Evolutionary conservation across 2,888 invertebrate species (phyloP).

Genomic region (Ephialtes manifestator): DNA sequence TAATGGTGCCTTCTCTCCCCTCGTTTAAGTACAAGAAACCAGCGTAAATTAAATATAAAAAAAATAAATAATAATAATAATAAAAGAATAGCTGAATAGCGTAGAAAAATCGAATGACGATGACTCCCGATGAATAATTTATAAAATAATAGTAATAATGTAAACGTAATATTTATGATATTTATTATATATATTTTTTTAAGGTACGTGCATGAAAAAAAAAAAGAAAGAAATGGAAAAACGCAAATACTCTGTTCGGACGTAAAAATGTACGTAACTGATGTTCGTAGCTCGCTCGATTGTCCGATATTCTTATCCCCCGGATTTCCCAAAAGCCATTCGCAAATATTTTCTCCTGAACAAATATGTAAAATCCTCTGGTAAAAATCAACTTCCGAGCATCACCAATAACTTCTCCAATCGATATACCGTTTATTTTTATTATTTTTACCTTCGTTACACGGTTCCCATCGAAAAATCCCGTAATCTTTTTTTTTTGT

Average conservation of each 20-base stretch:
- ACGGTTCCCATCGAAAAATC: conserved; percentile 46
- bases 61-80: conserved; percentile 70
- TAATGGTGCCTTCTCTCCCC: conserved; percentile 78
- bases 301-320: conserved; percentile 10
- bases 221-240: background rate
- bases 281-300: conserved; percentile 27
- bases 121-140: conserved; percentile 70
- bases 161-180: conserved; percentile 45
- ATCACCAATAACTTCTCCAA: background rate
- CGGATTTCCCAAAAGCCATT: background rate
- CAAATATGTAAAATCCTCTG: background rate
- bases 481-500: conserved; percentile 27
- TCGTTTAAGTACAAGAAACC: conserved; percentile 78
- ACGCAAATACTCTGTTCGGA: conserved; percentile 15
- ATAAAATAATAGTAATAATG: conserved; percentile 51
- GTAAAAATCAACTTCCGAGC: background rate
- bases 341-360: background rate
- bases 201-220: conserved; percentile 12
- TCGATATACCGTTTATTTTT: background rate
- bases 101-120: conserved; percentile 49
- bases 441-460: background rate
- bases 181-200: conserved; percentile 55
- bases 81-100: conserved; percentile 35
- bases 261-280: conserved; percentile 28
- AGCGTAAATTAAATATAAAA: conserved; percentile 74